A percentile compares a stretch with the other conserved stretches of the same genome.
Conservation (phyloP, 1,140 invertebrate species). For the Lerema accius region DNA sequence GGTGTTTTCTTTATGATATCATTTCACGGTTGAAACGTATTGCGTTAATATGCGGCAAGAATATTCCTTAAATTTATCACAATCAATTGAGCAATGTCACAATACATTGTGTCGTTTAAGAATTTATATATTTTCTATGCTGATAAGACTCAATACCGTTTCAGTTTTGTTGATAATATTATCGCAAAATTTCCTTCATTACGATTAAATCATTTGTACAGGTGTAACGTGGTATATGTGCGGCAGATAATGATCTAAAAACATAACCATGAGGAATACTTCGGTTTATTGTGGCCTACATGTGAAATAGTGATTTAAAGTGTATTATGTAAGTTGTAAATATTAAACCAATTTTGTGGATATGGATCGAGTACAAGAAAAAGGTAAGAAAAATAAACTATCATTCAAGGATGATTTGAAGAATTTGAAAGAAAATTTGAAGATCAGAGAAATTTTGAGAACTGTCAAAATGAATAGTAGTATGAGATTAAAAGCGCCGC, state of each 20-base stretch:
- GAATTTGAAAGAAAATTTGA: slow-evolving; percentile 69
- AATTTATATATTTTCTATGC: slow-evolving; percentile 41
- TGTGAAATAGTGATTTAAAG: slow-evolving; percentile 35
- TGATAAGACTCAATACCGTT: slow-evolving; percentile 36
- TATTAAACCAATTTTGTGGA: slow-evolving; percentile 31
- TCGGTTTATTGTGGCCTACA: slow-evolving; percentile 42
- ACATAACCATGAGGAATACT: slow-evolving; percentile 46
- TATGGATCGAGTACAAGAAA: slow-evolving; percentile 67
- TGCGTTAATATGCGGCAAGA: slow-evolving; percentile 24
- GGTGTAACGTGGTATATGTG: slow-evolving; percentile 56
- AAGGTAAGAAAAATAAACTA: slow-evolving; percentile 63
- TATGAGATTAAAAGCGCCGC: slow-evolving; percentile 62
- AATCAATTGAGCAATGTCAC: slow-evolving; percentile 28
- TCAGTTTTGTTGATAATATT: slow-evolving; percentile 55
- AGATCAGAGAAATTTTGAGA: slow-evolving; percentile 72
- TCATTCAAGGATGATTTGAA: slow-evolving; percentile 62
- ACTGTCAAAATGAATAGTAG: slow-evolving; percentile 75
- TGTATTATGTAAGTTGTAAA: background rate
- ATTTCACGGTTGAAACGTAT: slow-evolving; percentile 19
- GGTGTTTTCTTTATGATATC: slow-evolving; percentile 35
- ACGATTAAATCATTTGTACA: slow-evolving; percentile 68
- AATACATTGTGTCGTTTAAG: slow-evolving; percentile 15
- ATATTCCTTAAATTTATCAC: slow-evolving; percentile 30
- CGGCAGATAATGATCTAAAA: slow-evolving; percentile 53
- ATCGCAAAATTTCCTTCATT: slow-evolving; percentile 60